Percentiles rank a stretch among this genome's conserved stretches.
Evolutionary conservation across 2,797 vertebrate genomes (phyloP).

Genomic region (Lates japonicus): DNA sequence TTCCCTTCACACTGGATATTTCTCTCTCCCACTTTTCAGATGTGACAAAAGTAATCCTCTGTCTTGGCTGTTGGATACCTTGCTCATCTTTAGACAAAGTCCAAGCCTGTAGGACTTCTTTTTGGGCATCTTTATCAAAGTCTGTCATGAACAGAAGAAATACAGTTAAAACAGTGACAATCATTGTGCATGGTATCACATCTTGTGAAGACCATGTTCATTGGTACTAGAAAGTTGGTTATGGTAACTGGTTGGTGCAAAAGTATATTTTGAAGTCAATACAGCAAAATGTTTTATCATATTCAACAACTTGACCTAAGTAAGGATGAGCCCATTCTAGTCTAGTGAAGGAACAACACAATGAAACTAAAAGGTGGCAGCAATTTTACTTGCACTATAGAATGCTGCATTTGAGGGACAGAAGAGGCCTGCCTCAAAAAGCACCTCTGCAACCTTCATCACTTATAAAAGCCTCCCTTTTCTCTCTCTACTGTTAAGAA

Average conservation of each 20-base stretch:
- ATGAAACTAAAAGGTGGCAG: conserved; percentile 21
- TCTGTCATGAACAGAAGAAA: conserved; percentile 10
- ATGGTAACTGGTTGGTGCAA: neutral
- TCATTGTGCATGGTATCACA: neutral
- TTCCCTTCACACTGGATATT: conserved; percentile 76
- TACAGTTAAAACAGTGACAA: neutral
- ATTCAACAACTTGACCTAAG: conserved; percentile 17
- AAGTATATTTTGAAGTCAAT: neutral
- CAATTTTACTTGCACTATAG: conserved; percentile 3
- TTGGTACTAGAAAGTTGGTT: conserved; percentile 6
- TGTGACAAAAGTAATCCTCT: conserved; percentile 74
- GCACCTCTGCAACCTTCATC: conserved; percentile 66
- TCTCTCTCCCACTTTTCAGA: conserved; percentile 75
- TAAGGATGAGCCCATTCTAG: neutral
- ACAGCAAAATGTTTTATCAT: neutral
- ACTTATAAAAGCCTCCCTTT: conserved; percentile 66
- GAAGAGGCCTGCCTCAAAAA: conserved; percentile 43
- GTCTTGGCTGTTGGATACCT: conserved; percentile 56
- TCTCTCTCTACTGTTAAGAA: conserved; percentile 68
- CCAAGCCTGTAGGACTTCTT: conserved; percentile 21
- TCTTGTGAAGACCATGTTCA: neutral
- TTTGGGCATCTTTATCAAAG: conserved; percentile 19
- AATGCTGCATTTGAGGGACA: conserved; percentile 31
- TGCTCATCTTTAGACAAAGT: conserved; percentile 40
- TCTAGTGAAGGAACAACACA: conserved; percentile 12